phyloP scores from a whole-genome alignment of 1,140 invertebrate species.

The Uloborus diversus region DNA sequence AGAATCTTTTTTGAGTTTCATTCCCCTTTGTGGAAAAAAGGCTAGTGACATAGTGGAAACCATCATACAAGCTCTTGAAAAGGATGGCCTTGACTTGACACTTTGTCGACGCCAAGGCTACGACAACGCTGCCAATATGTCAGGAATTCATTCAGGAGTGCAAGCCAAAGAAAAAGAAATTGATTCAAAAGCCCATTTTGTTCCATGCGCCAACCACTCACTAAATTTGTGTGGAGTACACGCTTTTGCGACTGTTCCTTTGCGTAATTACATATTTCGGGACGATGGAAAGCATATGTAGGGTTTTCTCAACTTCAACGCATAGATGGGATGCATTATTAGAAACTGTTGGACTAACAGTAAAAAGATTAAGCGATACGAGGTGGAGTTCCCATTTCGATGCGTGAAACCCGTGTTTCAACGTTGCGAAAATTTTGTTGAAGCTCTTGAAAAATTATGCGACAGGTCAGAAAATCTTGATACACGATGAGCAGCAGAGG shows the following conservation, averaged over 20 bases:
- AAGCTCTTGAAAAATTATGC: background rate
- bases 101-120: slow-evolving; percentile 57
- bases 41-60: background rate
- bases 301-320: background rate
- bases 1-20: background rate
- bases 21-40: background rate
- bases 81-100: slow-evolving; percentile 34
- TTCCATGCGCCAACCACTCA: background rate
- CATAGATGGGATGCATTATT: background rate
- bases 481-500: background rate
- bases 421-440: too few species aligned
- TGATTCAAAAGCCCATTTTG: background rate
- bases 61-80: slow-evolving; percentile 15
- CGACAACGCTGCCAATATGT: slow-evolving; percentile 58
- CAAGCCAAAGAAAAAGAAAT: background rate
- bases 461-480: background rate
- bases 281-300: background rate
- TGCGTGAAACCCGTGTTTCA: background rate
- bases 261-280: background rate
- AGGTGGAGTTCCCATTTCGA: slow-evolving; percentile 8
- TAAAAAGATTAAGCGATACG: background rate
- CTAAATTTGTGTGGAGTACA: background rate
- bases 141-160: too few species aligned
- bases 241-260: background rate
- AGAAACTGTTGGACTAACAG: background rate